phyloP scores from a whole-genome alignment of 2,888 invertebrate genomes.

The Phortica okadai region DNA sequence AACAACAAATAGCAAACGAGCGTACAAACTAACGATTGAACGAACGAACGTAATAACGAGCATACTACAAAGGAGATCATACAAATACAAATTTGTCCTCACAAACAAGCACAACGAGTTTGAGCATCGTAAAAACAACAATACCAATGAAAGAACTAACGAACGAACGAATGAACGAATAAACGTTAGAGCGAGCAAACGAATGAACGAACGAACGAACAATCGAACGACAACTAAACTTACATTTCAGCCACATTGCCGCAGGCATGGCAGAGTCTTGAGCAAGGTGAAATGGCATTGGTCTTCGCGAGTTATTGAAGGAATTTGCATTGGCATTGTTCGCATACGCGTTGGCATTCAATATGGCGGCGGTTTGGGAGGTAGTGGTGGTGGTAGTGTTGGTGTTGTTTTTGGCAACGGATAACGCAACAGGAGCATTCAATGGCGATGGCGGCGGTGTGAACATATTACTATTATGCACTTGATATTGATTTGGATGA shows the following conservation, averaged over 20 bases:
- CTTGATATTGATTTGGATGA: background rate
- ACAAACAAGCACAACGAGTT: background rate
- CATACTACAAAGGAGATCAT: background rate
- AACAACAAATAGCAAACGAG: conserved; percentile 40
- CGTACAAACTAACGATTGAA: background rate
- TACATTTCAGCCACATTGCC: conserved; percentile 73
- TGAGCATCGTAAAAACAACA: background rate
- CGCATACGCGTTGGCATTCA: conserved; percentile 12
- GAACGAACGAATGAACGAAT: conserved; percentile 25
- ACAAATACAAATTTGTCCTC: background rate
- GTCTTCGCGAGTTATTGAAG: conserved; percentile 57
- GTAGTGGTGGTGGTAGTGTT: conserved; percentile 40
- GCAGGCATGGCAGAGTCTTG: conserved; percentile 62
- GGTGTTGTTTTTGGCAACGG: conserved; percentile 8
- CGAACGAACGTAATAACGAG: conserved; percentile 34
- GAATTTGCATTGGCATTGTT: conserved; percentile 62
- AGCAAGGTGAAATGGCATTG: conserved; percentile 53
- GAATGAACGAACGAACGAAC: conserved; percentile 39
- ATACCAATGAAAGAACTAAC: background rate
- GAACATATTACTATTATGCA: conserved; percentile 6
- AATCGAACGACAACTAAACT: conserved; percentile 64
- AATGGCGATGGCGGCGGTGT: conserved; percentile 34
- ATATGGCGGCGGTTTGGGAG: conserved; percentile 35
- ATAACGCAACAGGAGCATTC: background rate
- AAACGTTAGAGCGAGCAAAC: conserved; percentile 49